A percentile compares a stretch with the other conserved stretches of the same genome.
These are phyloP conservation scores for Nephrotoma flavescens DNA, from an alignment of 2,888 invertebrate genomes.

Conservation along the genomic window DNA sequence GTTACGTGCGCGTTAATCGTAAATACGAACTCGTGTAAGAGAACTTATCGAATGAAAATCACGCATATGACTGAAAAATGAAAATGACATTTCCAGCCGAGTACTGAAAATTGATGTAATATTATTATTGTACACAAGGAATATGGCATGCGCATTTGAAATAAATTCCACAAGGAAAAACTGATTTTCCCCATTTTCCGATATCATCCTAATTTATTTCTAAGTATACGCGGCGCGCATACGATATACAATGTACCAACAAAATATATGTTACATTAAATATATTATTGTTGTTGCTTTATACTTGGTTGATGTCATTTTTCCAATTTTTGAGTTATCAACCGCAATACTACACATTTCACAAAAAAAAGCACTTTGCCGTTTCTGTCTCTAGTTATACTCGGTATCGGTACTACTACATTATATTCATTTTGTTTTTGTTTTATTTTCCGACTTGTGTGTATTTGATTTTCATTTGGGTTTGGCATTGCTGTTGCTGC, in stretches of 20 bases:
- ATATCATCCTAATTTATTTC: not conserved
- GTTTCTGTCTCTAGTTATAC: not conserved
- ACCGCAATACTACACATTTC: not conserved
- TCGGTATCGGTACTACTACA: not conserved
- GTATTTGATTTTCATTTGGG: not conserved
- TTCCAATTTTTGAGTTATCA: not conserved
- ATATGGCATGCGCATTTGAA: not conserved
- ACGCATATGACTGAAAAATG: not conserved
- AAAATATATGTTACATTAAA: not conserved
- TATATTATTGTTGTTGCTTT: not conserved
- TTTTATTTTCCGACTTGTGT: not conserved
- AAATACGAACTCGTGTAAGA: not conserved
- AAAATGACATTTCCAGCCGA: not conserved
- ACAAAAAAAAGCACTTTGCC: not conserved
- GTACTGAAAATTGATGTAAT: not conserved
- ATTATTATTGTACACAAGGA: not conserved
- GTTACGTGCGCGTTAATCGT: not conserved
- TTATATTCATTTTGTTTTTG: not conserved
- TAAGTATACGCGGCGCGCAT: not conserved
- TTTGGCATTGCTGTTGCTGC: not conserved
- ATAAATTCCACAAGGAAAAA: not conserved
- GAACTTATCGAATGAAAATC: not conserved
- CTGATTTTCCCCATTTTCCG: not conserved
- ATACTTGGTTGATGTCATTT: not conserved
- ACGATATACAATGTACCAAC: not conserved